phyloP scores from a whole-genome alignment of 2,113 vertebrate species.

The Pygoscelis adeliae region DNA sequence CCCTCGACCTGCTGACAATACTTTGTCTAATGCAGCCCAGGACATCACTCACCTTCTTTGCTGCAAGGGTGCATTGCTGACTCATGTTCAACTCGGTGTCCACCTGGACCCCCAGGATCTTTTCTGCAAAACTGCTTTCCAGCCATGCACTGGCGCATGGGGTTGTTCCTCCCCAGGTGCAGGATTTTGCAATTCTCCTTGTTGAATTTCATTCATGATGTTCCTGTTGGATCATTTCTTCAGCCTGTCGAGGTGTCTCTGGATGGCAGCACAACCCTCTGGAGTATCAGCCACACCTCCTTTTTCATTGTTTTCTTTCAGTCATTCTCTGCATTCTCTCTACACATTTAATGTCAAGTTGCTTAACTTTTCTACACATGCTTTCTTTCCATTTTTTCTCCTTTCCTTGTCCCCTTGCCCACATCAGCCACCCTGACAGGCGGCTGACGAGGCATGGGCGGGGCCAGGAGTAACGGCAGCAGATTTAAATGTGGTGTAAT shows the following conservation, averaged over 20 bases:
- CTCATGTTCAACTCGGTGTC: not conserved
- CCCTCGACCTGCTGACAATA: not conserved
- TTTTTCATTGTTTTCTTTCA: not conserved
- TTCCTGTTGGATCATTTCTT: not conserved
- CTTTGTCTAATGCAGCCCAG: no score
- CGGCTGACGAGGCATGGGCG: no score
- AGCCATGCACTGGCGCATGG: not conserved
- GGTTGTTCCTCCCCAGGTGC: not conserved
- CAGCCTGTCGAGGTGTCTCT: not conserved
- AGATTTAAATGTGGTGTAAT: no score
- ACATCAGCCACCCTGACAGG: no score
- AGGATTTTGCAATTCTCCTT: not conserved
- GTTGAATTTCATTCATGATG: not conserved
- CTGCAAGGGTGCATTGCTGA: not conserved
- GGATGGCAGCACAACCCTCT: not conserved
- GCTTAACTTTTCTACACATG: not conserved
- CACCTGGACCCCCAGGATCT: not conserved
- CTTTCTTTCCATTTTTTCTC: not conserved
- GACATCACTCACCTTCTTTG: accelerated
- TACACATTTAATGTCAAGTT: not conserved
- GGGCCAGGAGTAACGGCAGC: no score
- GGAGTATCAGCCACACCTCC: not conserved
- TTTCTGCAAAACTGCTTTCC: not conserved
- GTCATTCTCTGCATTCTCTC: not conserved
- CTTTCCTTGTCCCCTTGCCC: not conserved